These are phyloP conservation scores for Bubalus kerabau DNA, from an alignment of 2,113 vertebrate genomes.

Conservation along the genomic window DNA sequence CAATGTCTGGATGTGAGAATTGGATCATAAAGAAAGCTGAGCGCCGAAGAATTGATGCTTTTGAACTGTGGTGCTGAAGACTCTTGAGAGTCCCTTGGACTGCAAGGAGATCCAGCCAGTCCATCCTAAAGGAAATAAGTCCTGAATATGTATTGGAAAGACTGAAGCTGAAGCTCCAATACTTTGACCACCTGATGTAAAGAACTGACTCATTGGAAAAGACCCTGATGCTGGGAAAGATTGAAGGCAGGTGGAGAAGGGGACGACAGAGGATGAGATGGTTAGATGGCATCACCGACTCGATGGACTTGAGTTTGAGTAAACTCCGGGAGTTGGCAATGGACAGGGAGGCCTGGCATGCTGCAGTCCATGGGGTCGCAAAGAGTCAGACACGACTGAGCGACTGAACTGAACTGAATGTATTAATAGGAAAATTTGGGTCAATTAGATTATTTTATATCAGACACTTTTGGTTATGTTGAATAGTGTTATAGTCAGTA, in stretches of 20 bases:
- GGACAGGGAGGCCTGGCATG: not conserved
- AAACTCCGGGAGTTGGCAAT: not conserved
- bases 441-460: not conserved
- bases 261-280: not conserved
- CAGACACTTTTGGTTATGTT: not conserved
- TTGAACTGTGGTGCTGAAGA: not conserved
- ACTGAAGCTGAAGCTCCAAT: not conserved
- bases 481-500: not conserved
- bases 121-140: not conserved
- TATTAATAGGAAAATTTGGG: not conserved
- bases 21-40: not conserved
- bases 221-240: not conserved
- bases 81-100: not conserved
- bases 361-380: not conserved
- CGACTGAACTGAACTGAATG: not conserved
- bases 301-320: not conserved
- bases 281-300: not conserved
- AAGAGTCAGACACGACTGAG: not conserved
- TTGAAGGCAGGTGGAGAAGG: not conserved
- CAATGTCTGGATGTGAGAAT: not conserved
- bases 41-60: not conserved
- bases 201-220: not conserved
- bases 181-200: not conserved
- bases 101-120: not conserved
- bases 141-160: not conserved